Evolutionary conservation across 2,797 vertebrate genomes (phyloP).

Genomic region (Pachyuromys duprasi): DNA sequence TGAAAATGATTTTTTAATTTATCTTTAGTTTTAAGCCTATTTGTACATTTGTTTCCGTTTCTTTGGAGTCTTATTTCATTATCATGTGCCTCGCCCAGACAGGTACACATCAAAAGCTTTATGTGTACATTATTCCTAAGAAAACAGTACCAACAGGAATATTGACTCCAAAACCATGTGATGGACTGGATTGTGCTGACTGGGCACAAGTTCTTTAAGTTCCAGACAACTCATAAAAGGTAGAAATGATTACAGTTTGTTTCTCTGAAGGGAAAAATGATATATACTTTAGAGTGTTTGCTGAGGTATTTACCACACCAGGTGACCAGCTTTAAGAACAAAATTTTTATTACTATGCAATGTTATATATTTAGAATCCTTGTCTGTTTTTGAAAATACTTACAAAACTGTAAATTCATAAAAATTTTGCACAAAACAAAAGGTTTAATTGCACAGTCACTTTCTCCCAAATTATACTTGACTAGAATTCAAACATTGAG

Average conservation of each 20-base stretch:
- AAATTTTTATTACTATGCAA: not conserved
- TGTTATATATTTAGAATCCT: no score
- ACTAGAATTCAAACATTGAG: not conserved
- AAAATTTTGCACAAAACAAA: not conserved
- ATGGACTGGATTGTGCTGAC: not conserved
- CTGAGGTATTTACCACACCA: not conserved
- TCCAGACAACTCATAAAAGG: not conserved
- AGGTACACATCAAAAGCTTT: not conserved
- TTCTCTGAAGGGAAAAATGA: not conserved
- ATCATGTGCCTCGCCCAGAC: not conserved
- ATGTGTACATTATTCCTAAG: not conserved
- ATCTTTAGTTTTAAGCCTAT: not conserved
- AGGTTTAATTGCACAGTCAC: not conserved
- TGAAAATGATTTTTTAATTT: slow-evolving; percentile 21
- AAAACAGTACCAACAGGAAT: not conserved
- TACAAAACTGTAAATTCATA: not conserved
- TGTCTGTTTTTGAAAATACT: not conserved
- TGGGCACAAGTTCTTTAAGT: not conserved
- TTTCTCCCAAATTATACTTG: not conserved
- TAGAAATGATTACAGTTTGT: not conserved
- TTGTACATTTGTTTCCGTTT: not conserved
- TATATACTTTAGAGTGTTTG: not conserved
- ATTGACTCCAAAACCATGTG: not conserved
- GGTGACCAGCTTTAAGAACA: not conserved
- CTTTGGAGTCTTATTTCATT: not conserved